Percentiles rank a stretch among this genome's conserved stretches.
These are phyloP conservation scores for Aplocera efformata DNA, from an alignment of 2,888 invertebrate genomes.

Conservation along the genomic window DNA sequence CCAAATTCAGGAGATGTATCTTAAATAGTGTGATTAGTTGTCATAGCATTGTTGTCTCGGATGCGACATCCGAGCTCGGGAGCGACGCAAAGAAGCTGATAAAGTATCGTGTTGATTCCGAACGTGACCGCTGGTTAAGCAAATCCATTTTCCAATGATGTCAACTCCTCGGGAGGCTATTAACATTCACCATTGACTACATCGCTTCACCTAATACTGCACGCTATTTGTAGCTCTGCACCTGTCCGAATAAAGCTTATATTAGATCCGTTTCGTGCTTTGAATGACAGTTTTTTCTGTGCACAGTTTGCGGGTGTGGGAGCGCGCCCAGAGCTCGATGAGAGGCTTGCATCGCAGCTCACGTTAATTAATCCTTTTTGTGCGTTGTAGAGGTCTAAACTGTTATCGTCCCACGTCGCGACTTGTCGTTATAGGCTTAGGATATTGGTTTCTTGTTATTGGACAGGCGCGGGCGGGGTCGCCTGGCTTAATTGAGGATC, in stretches of 20 bases:
- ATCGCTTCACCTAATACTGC: not conserved
- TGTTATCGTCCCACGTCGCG: too few species aligned
- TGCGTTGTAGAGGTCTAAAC: too few species aligned
- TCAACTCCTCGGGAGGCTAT: constrained; percentile 29
- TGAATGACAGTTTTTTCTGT: constrained; percentile 38
- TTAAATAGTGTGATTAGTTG: too few species aligned
- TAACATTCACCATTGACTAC: constrained; percentile 31
- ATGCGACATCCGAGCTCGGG: constrained; percentile 19
- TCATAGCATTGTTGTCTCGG: constrained; percentile 1
- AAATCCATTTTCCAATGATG: constrained; percentile 34
- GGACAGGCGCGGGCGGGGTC: too few species aligned
- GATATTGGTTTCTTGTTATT: too few species aligned
- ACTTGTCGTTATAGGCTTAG: too few species aligned
- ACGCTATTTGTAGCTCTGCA: constrained; percentile 3
- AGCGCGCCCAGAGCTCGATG: constrained; percentile 33
- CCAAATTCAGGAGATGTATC: too few species aligned
- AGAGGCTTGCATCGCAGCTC: constrained; percentile 21
- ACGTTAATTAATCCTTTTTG: not conserved
- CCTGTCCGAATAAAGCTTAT: not conserved
- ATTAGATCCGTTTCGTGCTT: constrained; percentile 9
- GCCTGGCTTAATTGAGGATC: too few species aligned
- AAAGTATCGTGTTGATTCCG: constrained; percentile 42
- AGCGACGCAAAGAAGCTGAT: constrained; percentile 39
- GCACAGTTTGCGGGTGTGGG: constrained; percentile 31
- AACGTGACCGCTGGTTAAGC: constrained; percentile 40